A percentile compares a stretch with the other conserved stretches of the same genome.
phyloP scores from a whole-genome alignment of 64 coral and sea anemone genomes.

The Montipora capricornis region DNA sequence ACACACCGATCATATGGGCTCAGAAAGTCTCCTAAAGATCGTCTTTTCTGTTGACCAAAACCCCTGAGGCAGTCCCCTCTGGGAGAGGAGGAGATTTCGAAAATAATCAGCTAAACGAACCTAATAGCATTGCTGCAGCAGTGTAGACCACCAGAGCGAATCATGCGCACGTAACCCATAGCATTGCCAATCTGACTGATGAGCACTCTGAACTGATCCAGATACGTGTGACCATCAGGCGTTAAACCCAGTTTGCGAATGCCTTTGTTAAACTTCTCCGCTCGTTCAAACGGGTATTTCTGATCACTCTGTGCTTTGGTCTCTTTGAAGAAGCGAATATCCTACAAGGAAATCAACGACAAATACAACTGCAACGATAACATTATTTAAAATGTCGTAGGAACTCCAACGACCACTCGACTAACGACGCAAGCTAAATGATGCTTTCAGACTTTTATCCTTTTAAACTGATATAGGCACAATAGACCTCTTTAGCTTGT shows the following conservation, averaged over 20 bases:
- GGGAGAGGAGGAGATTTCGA: no score
- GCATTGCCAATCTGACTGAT: constrained; percentile 97
- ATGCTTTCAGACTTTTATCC: no score
- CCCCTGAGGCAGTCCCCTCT: no score
- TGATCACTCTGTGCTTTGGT: constrained; percentile 82
- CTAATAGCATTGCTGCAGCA: constrained; percentile 95
- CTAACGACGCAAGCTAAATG: no score
- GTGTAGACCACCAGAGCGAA: constrained; percentile 94
- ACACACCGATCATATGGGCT: no score
- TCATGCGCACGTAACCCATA: constrained; percentile 98
- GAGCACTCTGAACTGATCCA: constrained; percentile 95
- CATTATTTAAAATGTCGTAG: no score
- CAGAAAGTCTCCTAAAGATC: no score
- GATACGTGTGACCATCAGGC: constrained; percentile 84
- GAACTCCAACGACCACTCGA: no score
- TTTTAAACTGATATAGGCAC: no score
- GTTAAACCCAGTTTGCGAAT: constrained; percentile 98
- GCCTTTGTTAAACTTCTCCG: constrained; percentile 99
- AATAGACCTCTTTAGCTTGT: no score
- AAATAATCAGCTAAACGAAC: constrained; percentile 1
- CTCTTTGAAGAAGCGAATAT: constrained; percentile 96
- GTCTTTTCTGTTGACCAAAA: no score
- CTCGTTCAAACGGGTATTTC: constrained; percentile 96
- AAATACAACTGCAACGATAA: no score
- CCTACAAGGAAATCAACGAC: constrained; percentile 44